Conservation (phyloP, 2,888 invertebrate genomes). For the Cataglyphis livida region DNA sequence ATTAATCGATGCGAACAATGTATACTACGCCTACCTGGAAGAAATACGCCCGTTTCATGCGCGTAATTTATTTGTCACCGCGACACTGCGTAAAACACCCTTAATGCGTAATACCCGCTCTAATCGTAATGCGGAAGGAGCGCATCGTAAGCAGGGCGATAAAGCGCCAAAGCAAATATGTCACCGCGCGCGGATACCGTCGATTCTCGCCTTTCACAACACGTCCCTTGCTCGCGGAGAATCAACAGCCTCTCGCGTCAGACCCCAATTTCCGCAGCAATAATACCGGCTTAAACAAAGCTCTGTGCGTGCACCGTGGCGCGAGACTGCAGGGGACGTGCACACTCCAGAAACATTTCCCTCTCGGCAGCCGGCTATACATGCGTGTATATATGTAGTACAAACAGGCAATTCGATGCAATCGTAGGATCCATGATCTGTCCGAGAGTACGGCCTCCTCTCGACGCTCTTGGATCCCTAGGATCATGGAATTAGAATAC, state of each 20-base stretch:
- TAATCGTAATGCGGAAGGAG: slow-evolving; percentile 51
- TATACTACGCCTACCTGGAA: background rate
- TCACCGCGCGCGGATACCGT: slow-evolving; percentile 44
- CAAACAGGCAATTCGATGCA: slow-evolving; percentile 56
- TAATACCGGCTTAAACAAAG: slow-evolving; percentile 69
- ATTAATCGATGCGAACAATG: slow-evolving; percentile 19
- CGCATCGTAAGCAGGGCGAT: slow-evolving; percentile 55
- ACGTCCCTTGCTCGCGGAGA: slow-evolving; percentile 50
- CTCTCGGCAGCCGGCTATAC: slow-evolving; percentile 45
- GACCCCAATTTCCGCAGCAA: slow-evolving; percentile 66
- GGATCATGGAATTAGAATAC: slow-evolving; percentile 22
- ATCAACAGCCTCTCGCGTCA: slow-evolving; percentile 59
- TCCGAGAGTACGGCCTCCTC: background rate
- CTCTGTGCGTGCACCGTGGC: slow-evolving; percentile 53
- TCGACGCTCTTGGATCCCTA: slow-evolving; percentile 29
- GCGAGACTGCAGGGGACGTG: slow-evolving; percentile 51
- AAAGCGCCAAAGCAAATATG: slow-evolving; percentile 55
- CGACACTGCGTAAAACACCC: slow-evolving; percentile 18
- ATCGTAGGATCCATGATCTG: slow-evolving; percentile 41
- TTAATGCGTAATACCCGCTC: slow-evolving; percentile 39
- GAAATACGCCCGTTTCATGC: slow-evolving; percentile 6
- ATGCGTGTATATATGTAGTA: slow-evolving; percentile 44
- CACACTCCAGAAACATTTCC: slow-evolving; percentile 48
- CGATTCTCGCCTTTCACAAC: slow-evolving; percentile 57
- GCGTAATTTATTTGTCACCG: slow-evolving; percentile 27